Conservation (phyloP, 2,113 vertebrate genomes). For the Cyanoderma ruficeps region DNA sequence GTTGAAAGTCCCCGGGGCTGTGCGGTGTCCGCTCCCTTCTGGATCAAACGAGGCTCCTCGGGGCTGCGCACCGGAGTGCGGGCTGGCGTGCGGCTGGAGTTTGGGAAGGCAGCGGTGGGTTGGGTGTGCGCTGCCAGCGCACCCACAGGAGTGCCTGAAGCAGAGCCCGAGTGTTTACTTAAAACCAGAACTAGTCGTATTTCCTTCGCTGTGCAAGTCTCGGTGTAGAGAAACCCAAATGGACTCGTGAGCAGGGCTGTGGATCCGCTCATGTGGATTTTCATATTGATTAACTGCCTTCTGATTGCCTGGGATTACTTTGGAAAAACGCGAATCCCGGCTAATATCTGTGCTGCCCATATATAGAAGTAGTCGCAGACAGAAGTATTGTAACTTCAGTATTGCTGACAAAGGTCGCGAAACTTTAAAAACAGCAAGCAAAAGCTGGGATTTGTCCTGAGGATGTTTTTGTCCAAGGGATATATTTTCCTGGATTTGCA, state of each 20-base stretch:
- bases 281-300: neutral
- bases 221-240: neutral
- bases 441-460: neutral
- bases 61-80: neutral
- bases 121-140: neutral
- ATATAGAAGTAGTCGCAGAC: conserved; percentile 37
- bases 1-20: neutral
- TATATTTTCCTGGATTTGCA: neutral
- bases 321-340: neutral
- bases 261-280: neutral
- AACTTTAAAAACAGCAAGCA: conserved; percentile 5
- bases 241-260: neutral
- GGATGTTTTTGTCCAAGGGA: neutral
- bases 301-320: neutral
- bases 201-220: neutral
- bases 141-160: neutral
- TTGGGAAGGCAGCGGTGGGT: neutral
- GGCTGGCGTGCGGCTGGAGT: neutral
- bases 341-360: conserved; percentile 29
- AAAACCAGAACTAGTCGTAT: neutral
- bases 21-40: accelerated
- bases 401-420: neutral
- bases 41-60: accelerated
- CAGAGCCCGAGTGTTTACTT: neutral
- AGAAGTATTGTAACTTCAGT: neutral